Percentiles rank a stretch among this genome's conserved stretches.
phyloP scores from a whole-genome alignment of 1,140 invertebrate species.

The Elymnias hypermnestra region DNA sequence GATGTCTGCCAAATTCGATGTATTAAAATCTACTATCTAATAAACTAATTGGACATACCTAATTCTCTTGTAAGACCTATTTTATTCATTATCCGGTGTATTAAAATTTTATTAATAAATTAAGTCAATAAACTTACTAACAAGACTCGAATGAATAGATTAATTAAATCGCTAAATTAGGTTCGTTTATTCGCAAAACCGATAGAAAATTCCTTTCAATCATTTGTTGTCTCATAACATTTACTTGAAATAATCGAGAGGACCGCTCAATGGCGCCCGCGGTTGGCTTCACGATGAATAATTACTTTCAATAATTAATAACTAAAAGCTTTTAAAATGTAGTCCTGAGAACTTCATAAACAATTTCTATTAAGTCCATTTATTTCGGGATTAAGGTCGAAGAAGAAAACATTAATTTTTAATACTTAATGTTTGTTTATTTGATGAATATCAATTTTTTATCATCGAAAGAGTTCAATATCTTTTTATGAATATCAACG shows the following conservation, averaged over 20 bases:
- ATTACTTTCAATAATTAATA: constrained; percentile 5
- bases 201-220: constrained; percentile 52
- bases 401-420: neutral
- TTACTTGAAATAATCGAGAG: constrained; percentile 17
- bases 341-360: neutral
- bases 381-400: neutral
- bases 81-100: neutral
- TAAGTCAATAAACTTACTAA: constrained; percentile 62
- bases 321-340: constrained; percentile 6
- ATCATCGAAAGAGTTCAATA: no score
- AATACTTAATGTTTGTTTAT: no score
- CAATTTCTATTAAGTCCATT: neutral
- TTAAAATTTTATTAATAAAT: no score
- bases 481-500: no score
- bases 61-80: no score
- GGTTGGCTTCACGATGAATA: constrained; percentile 5
- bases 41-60: no score
- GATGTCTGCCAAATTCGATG: no score
- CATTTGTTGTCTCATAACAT: constrained; percentile 47
- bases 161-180: constrained; percentile 71
- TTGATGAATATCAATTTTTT: no score
- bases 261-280: constrained; percentile 1
- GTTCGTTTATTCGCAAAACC: constrained; percentile 61
- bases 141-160: constrained; percentile 55
- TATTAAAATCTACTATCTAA: no score